These are phyloP conservation scores for Pluvialis apricaria DNA, from an alignment of 2,113 vertebrate species.

Conservation along the genomic window DNA sequence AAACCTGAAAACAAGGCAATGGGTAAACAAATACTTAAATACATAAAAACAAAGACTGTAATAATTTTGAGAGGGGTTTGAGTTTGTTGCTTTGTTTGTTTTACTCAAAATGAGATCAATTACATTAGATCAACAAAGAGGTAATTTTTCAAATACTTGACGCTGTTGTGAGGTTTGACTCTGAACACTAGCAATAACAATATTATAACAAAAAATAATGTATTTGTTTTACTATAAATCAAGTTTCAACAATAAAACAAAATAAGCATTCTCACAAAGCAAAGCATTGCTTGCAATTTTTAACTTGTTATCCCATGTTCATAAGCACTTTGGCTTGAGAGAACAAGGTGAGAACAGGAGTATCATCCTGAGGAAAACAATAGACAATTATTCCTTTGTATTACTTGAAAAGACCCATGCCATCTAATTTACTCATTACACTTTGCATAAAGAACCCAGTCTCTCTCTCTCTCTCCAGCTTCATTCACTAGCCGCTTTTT, in stretches of 20 bases:
- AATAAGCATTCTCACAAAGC: not conserved
- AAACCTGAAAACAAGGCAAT: not conserved
- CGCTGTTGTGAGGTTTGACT: not conserved
- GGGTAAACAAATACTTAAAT: not conserved
- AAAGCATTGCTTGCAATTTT: not conserved
- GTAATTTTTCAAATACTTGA: not conserved
- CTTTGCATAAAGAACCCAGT: not conserved
- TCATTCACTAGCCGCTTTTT: not conserved
- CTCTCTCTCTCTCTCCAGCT: not conserved
- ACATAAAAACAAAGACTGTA: not conserved
- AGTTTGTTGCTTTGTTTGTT: not conserved
- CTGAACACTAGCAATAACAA: not conserved
- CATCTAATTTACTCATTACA: not conserved
- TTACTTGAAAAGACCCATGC: not conserved
- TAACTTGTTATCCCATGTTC: not conserved
- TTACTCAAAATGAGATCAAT: not conserved
- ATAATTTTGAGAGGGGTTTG: not conserved
- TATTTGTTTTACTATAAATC: not conserved
- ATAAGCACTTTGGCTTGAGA: not conserved
- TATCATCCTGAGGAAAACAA: not conserved
- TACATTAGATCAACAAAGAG: not conserved
- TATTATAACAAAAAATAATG: not conserved
- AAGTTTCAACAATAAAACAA: not conserved
- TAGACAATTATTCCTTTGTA: not conserved
- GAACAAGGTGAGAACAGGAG: not conserved